Percentiles rank a stretch among this genome's conserved stretches.
phyloP scores from a whole-genome alignment of 2,797 vertebrate genomes.

The Nyctibius grandis region DNA sequence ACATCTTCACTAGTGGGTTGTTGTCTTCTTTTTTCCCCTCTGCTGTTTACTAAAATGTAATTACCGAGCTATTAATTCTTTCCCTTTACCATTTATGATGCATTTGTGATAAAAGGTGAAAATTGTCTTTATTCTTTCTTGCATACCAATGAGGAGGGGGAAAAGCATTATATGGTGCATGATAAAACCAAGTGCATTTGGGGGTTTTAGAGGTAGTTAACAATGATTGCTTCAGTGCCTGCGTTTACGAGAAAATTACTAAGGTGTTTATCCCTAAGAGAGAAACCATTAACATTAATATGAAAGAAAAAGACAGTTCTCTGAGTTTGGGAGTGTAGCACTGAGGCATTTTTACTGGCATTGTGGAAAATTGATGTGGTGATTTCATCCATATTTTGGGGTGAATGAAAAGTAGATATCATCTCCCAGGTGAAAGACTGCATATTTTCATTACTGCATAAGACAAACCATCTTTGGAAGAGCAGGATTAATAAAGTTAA shows the following conservation, averaged over 20 bases:
- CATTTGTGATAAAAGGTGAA: slow-evolving; percentile 49
- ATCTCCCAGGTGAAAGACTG: not conserved
- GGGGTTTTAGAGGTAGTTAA: slow-evolving; percentile 19
- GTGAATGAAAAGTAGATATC: not conserved
- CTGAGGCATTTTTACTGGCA: not conserved
- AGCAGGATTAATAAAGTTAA: slow-evolving; percentile 19
- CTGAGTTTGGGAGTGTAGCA: not conserved
- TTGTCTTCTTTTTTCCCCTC: not conserved
- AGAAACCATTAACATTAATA: slow-evolving; percentile 21
- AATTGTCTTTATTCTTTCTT: slow-evolving; percentile 6
- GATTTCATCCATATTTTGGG: not conserved
- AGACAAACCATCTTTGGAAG: not conserved
- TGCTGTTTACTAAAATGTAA: slow-evolving; percentile 53
- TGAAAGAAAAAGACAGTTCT: slow-evolving; percentile 22
- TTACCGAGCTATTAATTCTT: slow-evolving; percentile 44
- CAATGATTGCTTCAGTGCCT: slow-evolving; percentile 25
- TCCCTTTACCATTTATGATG: slow-evolving; percentile 42
- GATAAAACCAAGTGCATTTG: slow-evolving; percentile 21
- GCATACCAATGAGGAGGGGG: slow-evolving; percentile 8
- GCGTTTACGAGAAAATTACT: slow-evolving; percentile 52
- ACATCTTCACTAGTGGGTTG: not conserved
- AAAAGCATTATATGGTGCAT: not conserved
- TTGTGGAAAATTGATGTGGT: not conserved
- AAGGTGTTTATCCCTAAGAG: slow-evolving; percentile 27
- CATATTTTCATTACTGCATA: not conserved